A percentile compares a stretch with the other conserved stretches of the same genome.
phyloP scores from a whole-genome alignment of 92 coral and sea anemone species.

The Pocillopora meandrina region DNA sequence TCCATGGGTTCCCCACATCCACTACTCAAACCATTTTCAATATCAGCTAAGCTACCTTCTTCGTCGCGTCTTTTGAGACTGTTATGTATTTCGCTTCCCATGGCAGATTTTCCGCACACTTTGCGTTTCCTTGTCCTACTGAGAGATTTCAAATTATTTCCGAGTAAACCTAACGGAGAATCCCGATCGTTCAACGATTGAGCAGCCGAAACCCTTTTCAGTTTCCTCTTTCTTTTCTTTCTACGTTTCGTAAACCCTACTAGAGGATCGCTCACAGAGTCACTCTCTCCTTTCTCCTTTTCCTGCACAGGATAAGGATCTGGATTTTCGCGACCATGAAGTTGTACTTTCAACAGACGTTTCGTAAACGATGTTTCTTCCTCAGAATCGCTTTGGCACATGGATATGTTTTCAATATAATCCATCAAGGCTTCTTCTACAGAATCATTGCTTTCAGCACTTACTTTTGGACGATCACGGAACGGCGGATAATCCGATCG shows the following conservation, averaged over 20 bases:
- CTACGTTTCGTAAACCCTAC: constrained; percentile 71
- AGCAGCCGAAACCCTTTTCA: constrained; percentile 63
- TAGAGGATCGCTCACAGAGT: constrained; percentile 66
- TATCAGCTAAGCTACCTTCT: constrained; percentile 61
- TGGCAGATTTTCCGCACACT: constrained; percentile 44
- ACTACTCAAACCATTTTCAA: constrained; percentile 65
- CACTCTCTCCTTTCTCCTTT: constrained; percentile 76
- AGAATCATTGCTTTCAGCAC: constrained; percentile 96
- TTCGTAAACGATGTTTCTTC: constrained; percentile 59
- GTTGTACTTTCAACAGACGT: constrained; percentile 63
- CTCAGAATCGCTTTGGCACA: constrained; percentile 92
- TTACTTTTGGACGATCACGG: constrained; percentile 78
- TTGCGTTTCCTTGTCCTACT: constrained; percentile 32
- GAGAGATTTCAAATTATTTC: constrained; percentile 28
- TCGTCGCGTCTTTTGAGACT: constrained; percentile 57
- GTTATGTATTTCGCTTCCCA: constrained; percentile 50
- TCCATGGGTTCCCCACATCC: constrained; percentile 65
- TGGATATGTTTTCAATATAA: constrained; percentile 92
- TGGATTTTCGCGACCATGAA: constrained; percentile 33
- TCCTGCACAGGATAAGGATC: constrained; percentile 86
- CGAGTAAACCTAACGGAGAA: constrained; percentile 22
- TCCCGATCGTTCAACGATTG: constrained; percentile 47
- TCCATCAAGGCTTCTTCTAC: constrained; percentile 95
- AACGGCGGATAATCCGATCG: constrained; percentile 81
- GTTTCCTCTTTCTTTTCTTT: constrained; percentile 83